A percentile compares a stretch with the other conserved stretches of the same genome.
Conservation (phyloP, 2,113 vertebrate genomes). For the Dendropsophus ebraccatus region DNA sequence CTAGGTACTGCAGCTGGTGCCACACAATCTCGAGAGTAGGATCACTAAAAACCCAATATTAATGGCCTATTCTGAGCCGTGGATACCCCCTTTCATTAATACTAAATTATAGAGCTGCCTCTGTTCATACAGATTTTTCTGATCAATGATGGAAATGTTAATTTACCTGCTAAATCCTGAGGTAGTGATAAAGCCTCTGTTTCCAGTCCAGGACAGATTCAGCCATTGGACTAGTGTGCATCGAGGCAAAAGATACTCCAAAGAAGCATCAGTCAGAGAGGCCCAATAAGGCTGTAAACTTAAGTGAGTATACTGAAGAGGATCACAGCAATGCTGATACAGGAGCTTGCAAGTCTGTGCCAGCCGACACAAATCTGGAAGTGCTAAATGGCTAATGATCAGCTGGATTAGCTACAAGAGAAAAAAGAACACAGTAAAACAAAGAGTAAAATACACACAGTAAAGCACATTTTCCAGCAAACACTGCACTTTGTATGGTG, state of each 20-base stretch:
- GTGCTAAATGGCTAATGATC: slow-evolving; percentile 93
- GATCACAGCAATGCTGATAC: slow-evolving; percentile 95
- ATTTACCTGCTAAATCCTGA: slow-evolving; percentile 93
- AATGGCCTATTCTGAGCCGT: too few species aligned
- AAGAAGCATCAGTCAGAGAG: slow-evolving; percentile 85
- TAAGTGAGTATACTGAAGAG: slow-evolving; percentile 95
- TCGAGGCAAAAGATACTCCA: slow-evolving; percentile 89
- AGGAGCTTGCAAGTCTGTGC: slow-evolving; percentile 95
- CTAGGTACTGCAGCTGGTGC: too few species aligned
- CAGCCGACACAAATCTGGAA: slow-evolving; percentile 94
- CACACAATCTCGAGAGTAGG: too few species aligned
- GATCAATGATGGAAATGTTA: background rate
- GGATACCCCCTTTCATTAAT: too few species aligned
- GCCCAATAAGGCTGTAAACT: slow-evolving; percentile 98
- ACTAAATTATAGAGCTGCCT: background rate
- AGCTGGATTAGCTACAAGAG: slow-evolving; percentile 90
- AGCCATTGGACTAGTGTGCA: slow-evolving; percentile 94
- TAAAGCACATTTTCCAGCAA: background rate
- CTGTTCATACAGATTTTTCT: background rate
- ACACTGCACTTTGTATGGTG: background rate
- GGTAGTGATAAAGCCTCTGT: slow-evolving; percentile 89
- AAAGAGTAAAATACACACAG: background rate
- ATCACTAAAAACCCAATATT: too few species aligned
- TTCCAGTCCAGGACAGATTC: slow-evolving; percentile 97
- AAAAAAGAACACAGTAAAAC: slow-evolving; percentile 60